These are phyloP conservation scores for Siniperca chuatsi DNA, from an alignment of 2,113 vertebrate species.

Conservation along the genomic window DNA sequence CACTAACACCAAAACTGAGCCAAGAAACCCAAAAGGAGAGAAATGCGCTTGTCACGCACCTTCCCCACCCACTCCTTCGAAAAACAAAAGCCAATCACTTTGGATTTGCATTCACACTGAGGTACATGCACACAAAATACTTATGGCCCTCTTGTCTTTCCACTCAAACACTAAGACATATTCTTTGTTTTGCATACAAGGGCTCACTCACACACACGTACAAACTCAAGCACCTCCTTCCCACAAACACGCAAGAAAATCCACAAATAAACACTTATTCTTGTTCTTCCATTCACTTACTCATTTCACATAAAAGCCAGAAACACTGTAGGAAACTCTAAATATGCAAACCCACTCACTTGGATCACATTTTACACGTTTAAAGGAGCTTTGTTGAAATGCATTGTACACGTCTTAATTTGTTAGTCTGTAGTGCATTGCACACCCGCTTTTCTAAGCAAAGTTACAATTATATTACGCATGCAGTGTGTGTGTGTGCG, in stretches of 20 bases:
- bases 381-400: constrained; percentile 2
- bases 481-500: constrained; percentile 20
- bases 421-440: constrained; percentile 21
- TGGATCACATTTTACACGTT: constrained; percentile 10
- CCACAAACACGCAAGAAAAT: constrained; percentile 35
- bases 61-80: constrained; percentile 69
- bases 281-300: constrained; percentile 50
- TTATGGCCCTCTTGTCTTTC: constrained; percentile 56
- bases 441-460: constrained; percentile 24
- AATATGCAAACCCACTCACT: constrained; percentile 11
- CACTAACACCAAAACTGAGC: constrained; percentile 22
- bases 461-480: constrained; percentile 62
- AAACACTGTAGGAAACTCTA: constrained; percentile 16
- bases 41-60: constrained; percentile 57
- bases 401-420: background rate
- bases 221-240: constrained; percentile 31
- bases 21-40: constrained; percentile 61
- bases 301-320: constrained; percentile 28
- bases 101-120: constrained; percentile 53
- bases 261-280: constrained; percentile 70
- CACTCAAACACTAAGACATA: constrained; percentile 60
- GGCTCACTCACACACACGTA: constrained; percentile 37
- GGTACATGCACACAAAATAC: constrained; percentile 48
- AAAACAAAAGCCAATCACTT: constrained; percentile 72
- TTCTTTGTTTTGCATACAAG: constrained; percentile 70